phyloP scores from a whole-genome alignment of 2,888 invertebrate species.

The Boloria euphrosyne region DNA sequence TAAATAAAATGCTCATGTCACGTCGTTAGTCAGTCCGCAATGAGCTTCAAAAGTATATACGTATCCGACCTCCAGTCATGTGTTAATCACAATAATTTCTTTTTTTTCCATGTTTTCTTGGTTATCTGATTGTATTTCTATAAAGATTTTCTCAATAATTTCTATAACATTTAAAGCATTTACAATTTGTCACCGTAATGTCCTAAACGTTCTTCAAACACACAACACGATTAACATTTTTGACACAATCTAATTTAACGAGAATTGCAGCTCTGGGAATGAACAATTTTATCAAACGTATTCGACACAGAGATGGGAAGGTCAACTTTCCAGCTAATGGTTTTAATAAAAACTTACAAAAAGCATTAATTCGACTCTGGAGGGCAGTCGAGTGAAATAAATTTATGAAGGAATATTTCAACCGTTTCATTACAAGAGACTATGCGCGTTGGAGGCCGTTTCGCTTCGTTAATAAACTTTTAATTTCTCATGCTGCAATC shows the following conservation, averaged over 20 bases:
- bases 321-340: slow-evolving; percentile 34
- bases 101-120: no score
- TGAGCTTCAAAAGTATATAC: no score
- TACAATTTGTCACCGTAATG: background rate
- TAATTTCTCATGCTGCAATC: slow-evolving; percentile 29
- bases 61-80: no score
- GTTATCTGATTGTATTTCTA: no score
- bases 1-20: no score
- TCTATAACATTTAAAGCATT: background rate
- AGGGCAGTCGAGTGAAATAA: slow-evolving; percentile 31
- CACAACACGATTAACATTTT: slow-evolving; percentile 5
- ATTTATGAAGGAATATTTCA: slow-evolving; percentile 46
- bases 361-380: slow-evolving; percentile 32
- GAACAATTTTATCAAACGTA: slow-evolving; percentile 26
- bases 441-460: slow-evolving; percentile 19
- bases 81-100: no score
- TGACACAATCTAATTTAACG: slow-evolving; percentile 9
- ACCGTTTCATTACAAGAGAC: slow-evolving; percentile 46
- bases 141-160: no score
- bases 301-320: slow-evolving; percentile 21
- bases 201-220: background rate
- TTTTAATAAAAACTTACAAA: slow-evolving; percentile 40
- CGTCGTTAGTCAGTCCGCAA: no score
- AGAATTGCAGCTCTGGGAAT: slow-evolving; percentile 21
- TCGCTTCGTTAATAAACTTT: slow-evolving; percentile 30